phyloP scores from a whole-genome alignment of 2,797 vertebrate species.

The Malurus leucopterus region DNA sequence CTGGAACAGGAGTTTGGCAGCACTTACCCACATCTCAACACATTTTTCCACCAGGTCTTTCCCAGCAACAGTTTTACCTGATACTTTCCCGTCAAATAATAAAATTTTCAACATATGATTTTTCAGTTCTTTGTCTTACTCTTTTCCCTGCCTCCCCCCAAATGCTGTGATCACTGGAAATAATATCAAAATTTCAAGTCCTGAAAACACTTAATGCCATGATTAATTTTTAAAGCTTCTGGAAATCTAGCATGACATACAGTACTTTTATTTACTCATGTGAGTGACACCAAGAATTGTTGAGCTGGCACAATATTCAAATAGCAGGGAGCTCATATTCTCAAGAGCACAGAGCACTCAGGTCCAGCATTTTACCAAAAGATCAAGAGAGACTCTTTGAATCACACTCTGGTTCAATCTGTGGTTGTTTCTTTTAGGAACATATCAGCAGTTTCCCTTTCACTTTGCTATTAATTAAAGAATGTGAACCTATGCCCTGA shows the following conservation, averaged over 20 bases:
- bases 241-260: constrained; percentile 43
- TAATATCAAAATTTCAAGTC: constrained; percentile 44
- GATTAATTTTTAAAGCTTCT: constrained; percentile 34
- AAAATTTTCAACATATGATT: constrained; percentile 38
- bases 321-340: neutral
- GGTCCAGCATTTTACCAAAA: neutral
- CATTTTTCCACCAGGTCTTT: constrained; percentile 53
- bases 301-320: neutral
- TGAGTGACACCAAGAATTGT: constrained; percentile 21
- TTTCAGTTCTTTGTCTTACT: constrained; percentile 22
- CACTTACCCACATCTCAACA: constrained; percentile 18
- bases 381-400: neutral
- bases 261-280: constrained; percentile 21
- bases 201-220: constrained; percentile 35
- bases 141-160: neutral
- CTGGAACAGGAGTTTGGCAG: constrained; percentile 61
- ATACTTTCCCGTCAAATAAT: constrained; percentile 1
- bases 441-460: neutral
- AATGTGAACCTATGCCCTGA: neutral
- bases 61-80: constrained; percentile 12
- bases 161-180: constrained; percentile 35
- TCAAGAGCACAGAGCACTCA: neutral
- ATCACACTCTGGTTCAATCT: neutral
- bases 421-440: neutral
- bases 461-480: neutral